Conservation (phyloP, 2,113 vertebrate species). For the Hirundichthys speculiger region DNA sequence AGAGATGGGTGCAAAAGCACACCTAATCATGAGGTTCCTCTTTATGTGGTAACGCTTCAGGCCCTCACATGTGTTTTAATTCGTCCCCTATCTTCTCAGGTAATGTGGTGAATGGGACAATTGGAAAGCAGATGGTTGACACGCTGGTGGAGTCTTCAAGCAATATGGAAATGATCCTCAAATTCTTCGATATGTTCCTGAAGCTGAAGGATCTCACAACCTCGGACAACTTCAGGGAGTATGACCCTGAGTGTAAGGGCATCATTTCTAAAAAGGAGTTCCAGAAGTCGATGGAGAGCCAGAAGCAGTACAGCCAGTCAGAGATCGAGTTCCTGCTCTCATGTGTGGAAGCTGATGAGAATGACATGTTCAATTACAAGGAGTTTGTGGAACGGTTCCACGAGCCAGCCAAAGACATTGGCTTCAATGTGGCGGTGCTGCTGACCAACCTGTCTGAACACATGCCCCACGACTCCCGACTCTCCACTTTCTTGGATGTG, state of each 20-base stretch:
- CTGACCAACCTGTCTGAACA: conserved; percentile 96
- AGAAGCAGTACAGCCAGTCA: conserved; percentile 93
- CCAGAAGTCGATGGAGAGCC: conserved; percentile 98
- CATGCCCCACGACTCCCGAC: conserved; percentile 95
- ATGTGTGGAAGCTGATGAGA: conserved; percentile 94
- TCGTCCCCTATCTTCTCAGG: conserved; percentile 72
- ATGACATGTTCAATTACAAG: conserved; percentile 95
- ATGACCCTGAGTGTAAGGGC: conserved; percentile 93
- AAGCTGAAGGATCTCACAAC: conserved; percentile 97
- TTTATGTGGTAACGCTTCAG: too few relatives aligned
- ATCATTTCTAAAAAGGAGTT: conserved; percentile 98
- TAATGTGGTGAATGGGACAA: conserved; percentile 97
- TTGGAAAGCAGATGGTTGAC: conserved; percentile 99
- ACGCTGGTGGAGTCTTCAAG: conserved; percentile 95
- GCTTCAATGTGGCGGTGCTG: conserved; percentile 95
- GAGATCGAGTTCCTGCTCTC: conserved; percentile 96
- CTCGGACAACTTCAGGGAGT: conserved; percentile 94
- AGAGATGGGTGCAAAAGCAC: too few relatives aligned
- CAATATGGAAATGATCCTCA: conserved; percentile 98
- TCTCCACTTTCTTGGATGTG: conserved; percentile 89
- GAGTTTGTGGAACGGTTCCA: conserved; percentile 97
- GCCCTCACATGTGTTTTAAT: too few relatives aligned
- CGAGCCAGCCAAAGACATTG: conserved; percentile 96
- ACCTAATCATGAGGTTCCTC: too few relatives aligned
- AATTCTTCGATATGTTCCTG: conserved; percentile 99